Conservation (phyloP, 53 echinoderm and acorn worm genomes). For the Henricia sp. region DNA sequence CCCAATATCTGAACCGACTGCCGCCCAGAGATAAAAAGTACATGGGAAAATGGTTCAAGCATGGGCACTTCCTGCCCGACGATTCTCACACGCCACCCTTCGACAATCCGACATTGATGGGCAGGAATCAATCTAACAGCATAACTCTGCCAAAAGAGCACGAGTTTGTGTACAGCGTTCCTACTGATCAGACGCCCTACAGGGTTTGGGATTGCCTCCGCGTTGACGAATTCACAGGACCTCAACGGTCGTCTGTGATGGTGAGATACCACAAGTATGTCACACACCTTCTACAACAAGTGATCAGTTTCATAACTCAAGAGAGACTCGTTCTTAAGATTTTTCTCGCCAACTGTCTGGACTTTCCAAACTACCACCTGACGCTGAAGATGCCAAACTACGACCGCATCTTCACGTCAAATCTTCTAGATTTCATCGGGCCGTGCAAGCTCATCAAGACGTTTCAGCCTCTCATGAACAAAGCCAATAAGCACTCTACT, state of each 20-base stretch:
- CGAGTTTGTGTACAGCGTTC: conserved; percentile 41
- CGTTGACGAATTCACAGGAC: conserved; percentile 16
- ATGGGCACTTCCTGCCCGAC: conserved; percentile 51
- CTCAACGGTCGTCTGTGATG: conserved; percentile 19
- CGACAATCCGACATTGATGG: conserved; percentile 70
- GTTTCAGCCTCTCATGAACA: conserved; percentile 44
- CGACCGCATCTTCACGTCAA: conserved; percentile 66
- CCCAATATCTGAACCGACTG: conserved; percentile 26
- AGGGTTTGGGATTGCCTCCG: conserved; percentile 62
- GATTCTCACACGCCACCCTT: conserved; percentile 17
- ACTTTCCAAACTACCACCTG: conserved; percentile 32
- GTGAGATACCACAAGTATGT: conserved; percentile 44
- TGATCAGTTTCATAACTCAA: background rate
- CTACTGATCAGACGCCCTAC: conserved; percentile 40
- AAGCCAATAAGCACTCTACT: conserved; percentile 37
- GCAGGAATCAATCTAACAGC: background rate
- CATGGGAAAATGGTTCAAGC: conserved; percentile 36
- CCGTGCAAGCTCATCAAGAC: conserved; percentile 18
- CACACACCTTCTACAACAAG: conserved; percentile 35
- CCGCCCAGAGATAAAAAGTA: conserved; percentile 14
- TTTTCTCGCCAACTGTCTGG: conserved; percentile 40
- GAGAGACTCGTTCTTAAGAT: background rate
- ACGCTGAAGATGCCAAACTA: conserved; percentile 26
- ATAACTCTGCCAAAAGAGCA: conserved; percentile 38
- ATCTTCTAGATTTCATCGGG: conserved; percentile 46